Evolutionary conservation across 2,797 vertebrate species (phyloP).

Genomic region (Schizopygopsis pylzovi): DNA sequence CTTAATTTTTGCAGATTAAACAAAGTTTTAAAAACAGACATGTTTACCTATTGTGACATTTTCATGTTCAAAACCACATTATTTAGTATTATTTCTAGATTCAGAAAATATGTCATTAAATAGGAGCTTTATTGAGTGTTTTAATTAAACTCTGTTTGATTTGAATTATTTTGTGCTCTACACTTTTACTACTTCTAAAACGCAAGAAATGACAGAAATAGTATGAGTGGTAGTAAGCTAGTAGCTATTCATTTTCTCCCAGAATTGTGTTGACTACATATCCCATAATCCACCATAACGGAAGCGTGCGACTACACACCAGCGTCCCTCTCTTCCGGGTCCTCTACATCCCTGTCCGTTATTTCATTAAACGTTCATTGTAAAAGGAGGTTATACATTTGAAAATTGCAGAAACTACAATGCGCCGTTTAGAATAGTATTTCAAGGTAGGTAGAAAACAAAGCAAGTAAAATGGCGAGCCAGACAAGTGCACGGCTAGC

Average conservation of each 20-base stretch:
- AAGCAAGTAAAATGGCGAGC: background rate
- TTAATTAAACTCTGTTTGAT: background rate
- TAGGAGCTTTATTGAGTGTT: background rate
- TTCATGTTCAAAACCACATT: background rate
- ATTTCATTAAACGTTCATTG: constrained; percentile 3
- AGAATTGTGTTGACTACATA: constrained; percentile 33
- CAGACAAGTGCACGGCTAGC: constrained; percentile 38
- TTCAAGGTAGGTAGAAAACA: constrained; percentile 42
- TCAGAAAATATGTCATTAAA: constrained; percentile 1
- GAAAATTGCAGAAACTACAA: background rate
- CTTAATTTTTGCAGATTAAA: background rate
- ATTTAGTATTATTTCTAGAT: background rate
- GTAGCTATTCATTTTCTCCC: no score
- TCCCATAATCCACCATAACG: constrained; percentile 54
- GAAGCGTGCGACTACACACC: constrained; percentile 36
- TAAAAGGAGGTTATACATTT: background rate
- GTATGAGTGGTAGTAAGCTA: background rate
- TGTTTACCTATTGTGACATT: background rate
- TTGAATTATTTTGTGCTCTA: background rate
- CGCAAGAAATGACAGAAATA: background rate
- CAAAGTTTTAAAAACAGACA: background rate
- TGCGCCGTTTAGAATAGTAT: constrained; percentile 5
- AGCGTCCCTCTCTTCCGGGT: background rate
- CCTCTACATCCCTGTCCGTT: constrained; percentile 18
- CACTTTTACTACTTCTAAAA: background rate